Percentiles rank a stretch among this genome's conserved stretches.
Evolutionary conservation across 2,888 invertebrate species (phyloP).

Genomic region (Sphecodes monilicornis): DNA sequence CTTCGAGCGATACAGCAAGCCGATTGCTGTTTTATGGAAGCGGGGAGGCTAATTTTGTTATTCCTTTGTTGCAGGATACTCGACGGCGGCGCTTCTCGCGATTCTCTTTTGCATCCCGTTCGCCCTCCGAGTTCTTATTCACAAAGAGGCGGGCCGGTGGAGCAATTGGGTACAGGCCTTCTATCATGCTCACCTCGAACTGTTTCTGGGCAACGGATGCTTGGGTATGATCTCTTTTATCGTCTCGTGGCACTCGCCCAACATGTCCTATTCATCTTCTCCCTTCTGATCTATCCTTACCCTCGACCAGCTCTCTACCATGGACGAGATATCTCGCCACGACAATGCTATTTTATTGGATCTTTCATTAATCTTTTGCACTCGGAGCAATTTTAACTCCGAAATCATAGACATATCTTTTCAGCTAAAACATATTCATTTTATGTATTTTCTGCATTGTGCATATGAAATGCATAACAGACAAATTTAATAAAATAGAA

Average conservation of each 20-base stretch:
- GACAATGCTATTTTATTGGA: neutral
- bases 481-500: no score
- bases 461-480: no score
- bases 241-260: no score
- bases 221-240: constrained; percentile 84
- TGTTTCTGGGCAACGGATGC: constrained; percentile 90
- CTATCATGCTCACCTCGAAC: constrained; percentile 89
- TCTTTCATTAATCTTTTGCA: neutral
- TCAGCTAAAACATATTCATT: no score
- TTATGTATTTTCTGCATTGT: no score
- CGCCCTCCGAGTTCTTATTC: constrained; percentile 88
- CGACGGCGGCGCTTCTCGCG: constrained; percentile 91
- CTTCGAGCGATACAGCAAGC: neutral
- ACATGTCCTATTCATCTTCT: neutral
- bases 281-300: no score
- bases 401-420: no score
- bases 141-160: constrained; percentile 89
- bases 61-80: constrained; percentile 87
- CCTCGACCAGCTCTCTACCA: neutral
- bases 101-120: constrained; percentile 90
- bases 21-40: neutral
- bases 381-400: neutral
- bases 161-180: constrained; percentile 88
- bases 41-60: neutral
- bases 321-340: neutral